These are phyloP conservation scores for Astur gentilis DNA, from an alignment of 2,113 vertebrate genomes.

Conservation along the genomic window DNA sequence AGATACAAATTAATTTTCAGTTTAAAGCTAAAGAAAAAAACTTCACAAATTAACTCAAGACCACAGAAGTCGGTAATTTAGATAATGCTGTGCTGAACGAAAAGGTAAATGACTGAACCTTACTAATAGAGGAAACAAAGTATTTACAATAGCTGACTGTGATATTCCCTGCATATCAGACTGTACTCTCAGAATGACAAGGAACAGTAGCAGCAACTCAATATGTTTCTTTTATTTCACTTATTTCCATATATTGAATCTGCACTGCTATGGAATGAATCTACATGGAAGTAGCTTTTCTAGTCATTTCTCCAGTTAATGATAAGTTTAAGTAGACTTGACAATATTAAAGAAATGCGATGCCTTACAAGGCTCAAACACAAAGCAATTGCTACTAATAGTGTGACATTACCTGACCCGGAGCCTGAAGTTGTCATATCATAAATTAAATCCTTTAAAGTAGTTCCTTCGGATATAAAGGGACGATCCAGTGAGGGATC, in stretches of 20 bases:
- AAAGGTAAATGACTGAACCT: not conserved
- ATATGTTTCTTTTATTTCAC: not conserved
- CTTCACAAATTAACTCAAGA: not conserved
- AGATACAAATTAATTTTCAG: not conserved
- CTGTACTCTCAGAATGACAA: not conserved
- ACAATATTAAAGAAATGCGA: not conserved
- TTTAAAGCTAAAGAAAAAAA: not conserved
- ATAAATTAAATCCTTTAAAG: constrained; percentile 96
- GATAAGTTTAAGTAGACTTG: not conserved
- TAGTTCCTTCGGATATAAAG: constrained; percentile 94
- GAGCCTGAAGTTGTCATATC: constrained; percentile 98
- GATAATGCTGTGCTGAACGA: not conserved
- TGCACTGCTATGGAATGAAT: not conserved
- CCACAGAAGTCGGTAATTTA: not conserved
- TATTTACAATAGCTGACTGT: not conserved
- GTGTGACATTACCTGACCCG: constrained; percentile 83
- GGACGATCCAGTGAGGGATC: constrained; percentile 93
- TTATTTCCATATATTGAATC: not conserved
- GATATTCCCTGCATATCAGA: not conserved
- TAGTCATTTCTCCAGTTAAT: not conserved
- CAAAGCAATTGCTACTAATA: not conserved
- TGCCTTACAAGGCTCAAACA: not conserved
- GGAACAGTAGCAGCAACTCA: not conserved
- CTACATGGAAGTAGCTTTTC: not conserved
- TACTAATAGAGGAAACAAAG: not conserved